These are phyloP conservation scores for roundworm (Caenorhabditis elegans) DNA, from an alignment of 1,140 invertebrate genomes.

Conservation along the genomic window WBcel235 BX284603.4:10339001-10339500, in stretches of 20 bases:
- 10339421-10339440: too few relatives aligned
- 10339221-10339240: conserved; percentile 22
- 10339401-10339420: too few relatives aligned
- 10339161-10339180: conserved; percentile 15
- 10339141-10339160: conserved; percentile 8
- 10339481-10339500: too few relatives aligned
- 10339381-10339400: too few relatives aligned
- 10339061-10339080: conserved; percentile 1
- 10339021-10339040: background rate
- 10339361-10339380: background rate
- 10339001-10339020: conserved; percentile 35
- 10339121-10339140: conserved; percentile 26
- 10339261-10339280: background rate
- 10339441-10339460: too few relatives aligned
- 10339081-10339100: conserved; percentile 26
- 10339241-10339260: conserved; percentile 17
- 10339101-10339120: conserved; percentile 17
- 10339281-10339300: too few relatives aligned
- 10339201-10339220: conserved; percentile 37
- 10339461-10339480: too few relatives aligned
- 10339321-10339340: conserved; percentile 8
- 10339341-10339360: background rate
- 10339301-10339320: background rate
- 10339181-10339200: conserved; percentile 34
- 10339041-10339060: conserved; percentile 23